phyloP scores from a whole-genome alignment of 2,113 vertebrate species.

The Campylomormyrus numenius region DNA sequence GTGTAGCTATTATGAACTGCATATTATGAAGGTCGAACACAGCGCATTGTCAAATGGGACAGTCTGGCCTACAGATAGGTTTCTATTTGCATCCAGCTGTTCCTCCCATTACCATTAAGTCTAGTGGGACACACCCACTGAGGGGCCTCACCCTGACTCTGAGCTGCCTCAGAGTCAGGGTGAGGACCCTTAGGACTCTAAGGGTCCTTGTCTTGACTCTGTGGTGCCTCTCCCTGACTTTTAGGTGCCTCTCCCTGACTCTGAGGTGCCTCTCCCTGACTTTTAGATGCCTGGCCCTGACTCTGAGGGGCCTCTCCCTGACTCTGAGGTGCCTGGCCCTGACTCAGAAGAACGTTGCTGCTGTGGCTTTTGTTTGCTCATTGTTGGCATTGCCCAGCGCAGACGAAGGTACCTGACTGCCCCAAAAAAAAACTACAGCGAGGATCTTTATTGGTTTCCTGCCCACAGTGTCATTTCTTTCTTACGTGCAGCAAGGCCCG shows the following conservation, averaged over 20 bases:
- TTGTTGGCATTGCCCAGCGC: neutral
- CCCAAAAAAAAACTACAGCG: neutral
- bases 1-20: neutral
- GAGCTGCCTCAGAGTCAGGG: no score
- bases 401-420: neutral
- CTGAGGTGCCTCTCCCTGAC: neutral
- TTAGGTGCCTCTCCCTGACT: no score
- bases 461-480: constrained; percentile 52
- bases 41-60: neutral
- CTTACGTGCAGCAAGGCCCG: constrained; percentile 32
- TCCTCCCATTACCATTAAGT: neutral
- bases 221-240: no score
- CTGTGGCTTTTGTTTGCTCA: neutral
- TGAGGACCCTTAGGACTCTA: no score
- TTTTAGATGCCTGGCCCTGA: no score
- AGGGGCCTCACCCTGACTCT: no score
- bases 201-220: no score
- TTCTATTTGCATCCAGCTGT: neutral
- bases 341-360: neutral
- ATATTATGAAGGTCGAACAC: neutral
- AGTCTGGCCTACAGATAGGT: neutral
- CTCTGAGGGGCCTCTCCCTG: neutral
- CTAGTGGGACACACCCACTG: neutral
- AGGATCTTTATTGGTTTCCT: constrained; percentile 5
- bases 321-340: neutral